Percentiles rank a stretch among this genome's conserved stretches.
Conservation (phyloP, 2,888 invertebrate genomes). For the Tribolium freemani region DNA sequence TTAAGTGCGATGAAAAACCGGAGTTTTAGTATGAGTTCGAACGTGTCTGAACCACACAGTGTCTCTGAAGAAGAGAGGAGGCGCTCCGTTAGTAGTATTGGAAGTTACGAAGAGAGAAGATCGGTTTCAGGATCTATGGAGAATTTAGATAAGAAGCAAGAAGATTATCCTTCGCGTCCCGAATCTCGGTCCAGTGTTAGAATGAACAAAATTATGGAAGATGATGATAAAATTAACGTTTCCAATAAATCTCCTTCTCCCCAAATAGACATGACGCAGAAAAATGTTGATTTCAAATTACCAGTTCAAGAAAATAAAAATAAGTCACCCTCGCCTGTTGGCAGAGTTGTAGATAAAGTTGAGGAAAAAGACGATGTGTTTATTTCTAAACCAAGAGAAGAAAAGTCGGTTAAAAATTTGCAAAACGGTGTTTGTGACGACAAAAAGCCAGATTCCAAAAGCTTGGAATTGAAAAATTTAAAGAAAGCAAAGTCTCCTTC, state of each 20-base stretch:
- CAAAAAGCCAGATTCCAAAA: slow-evolving; percentile 30
- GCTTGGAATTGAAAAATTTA: slow-evolving; percentile 46
- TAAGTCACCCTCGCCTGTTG: slow-evolving; percentile 63
- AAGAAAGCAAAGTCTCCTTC: slow-evolving; percentile 50
- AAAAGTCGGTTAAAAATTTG: slow-evolving; percentile 3
- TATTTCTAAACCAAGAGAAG: neutral
- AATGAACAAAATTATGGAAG: slow-evolving; percentile 60
- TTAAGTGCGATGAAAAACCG: slow-evolving; percentile 70
- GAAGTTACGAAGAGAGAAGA: slow-evolving; percentile 67
- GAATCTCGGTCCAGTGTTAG: slow-evolving; percentile 59
- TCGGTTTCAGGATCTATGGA: slow-evolving; percentile 52
- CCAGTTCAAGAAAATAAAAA: slow-evolving; percentile 28
- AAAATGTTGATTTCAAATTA: slow-evolving; percentile 60
- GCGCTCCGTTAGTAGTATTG: slow-evolving; percentile 70
- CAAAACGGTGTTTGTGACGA: slow-evolving; percentile 12
- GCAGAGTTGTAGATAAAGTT: slow-evolving; percentile 60
- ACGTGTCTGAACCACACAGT: slow-evolving; percentile 67
- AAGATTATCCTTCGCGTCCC: slow-evolving; percentile 57
- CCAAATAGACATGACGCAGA: slow-evolving; percentile 41
- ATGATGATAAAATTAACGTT: slow-evolving; percentile 48
- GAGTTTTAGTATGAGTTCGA: slow-evolving; percentile 72
- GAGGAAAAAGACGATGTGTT: slow-evolving; percentile 11
- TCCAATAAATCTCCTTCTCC: slow-evolving; percentile 45
- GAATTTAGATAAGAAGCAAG: slow-evolving; percentile 55
- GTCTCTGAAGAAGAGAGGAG: slow-evolving; percentile 71